These are phyloP conservation scores for Acipenser transmontanus DNA, from an alignment of 2,797 vertebrate species.

Conservation along the genomic window DNA sequence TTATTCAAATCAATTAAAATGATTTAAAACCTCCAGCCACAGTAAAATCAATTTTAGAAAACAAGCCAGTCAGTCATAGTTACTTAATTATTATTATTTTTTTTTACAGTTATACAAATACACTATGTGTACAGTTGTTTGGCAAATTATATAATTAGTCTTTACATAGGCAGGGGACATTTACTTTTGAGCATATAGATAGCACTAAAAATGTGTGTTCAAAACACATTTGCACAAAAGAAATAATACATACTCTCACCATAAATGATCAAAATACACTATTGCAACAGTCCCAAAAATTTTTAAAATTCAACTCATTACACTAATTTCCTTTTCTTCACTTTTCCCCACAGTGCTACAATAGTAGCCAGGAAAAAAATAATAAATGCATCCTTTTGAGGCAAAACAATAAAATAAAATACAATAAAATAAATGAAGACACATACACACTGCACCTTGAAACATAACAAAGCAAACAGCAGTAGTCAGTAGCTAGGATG, in stretches of 20 bases:
- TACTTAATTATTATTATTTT: constrained; percentile 64
- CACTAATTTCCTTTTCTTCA: constrained; percentile 62
- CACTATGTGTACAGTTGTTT: constrained; percentile 70
- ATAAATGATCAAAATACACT: constrained; percentile 73
- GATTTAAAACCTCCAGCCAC: constrained; percentile 45
- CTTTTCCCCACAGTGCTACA: constrained; percentile 68
- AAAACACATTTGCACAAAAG: constrained; percentile 75
- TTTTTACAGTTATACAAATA: constrained; percentile 93
- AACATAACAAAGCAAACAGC: constrained; percentile 23
- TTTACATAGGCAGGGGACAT: constrained; percentile 64
- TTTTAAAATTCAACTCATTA: constrained; percentile 60
- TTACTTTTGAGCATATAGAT: constrained; percentile 73
- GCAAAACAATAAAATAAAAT: constrained; percentile 7
- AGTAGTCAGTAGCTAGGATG: not conserved
- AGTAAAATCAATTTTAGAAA: constrained; percentile 86
- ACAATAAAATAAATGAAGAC: constrained; percentile 11
- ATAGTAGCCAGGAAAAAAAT: constrained; percentile 23
- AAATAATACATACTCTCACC: constrained; percentile 75
- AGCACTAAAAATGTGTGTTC: constrained; percentile 80
- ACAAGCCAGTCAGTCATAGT: constrained; percentile 73
- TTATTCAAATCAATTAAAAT: constrained; percentile 57
- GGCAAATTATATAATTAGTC: constrained; percentile 67
- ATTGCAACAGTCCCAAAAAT: constrained; percentile 96
- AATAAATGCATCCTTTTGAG: constrained; percentile 36
- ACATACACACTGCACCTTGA: constrained; percentile 25